Percentiles rank a stretch among this genome's conserved stretches.
These are phyloP conservation scores for Carduelis carduelis DNA, from an alignment of 2,797 vertebrate species.

Conservation along the genomic window DNA sequence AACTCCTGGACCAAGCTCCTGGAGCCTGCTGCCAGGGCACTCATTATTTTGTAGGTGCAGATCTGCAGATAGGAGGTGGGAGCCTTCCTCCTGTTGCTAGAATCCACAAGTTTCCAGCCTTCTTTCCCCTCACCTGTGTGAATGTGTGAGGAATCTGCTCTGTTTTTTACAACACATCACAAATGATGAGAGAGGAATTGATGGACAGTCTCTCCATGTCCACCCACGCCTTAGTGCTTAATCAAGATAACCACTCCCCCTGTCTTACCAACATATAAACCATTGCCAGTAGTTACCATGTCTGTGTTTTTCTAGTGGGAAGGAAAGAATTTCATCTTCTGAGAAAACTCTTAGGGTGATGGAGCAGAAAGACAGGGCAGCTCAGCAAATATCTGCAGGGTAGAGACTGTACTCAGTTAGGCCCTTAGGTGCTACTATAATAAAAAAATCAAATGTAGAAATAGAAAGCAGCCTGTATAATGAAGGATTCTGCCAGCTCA, in stretches of 20 bases:
- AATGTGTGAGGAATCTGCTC: not conserved
- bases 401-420: not conserved
- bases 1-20: not conserved
- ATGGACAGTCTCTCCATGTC: not conserved
- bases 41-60: not conserved
- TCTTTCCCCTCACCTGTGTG: not conserved
- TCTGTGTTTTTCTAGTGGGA: not conserved
- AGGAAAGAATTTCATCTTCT: not conserved
- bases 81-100: not conserved
- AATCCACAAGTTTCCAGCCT: not conserved
- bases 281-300: not conserved
- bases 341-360: not conserved
- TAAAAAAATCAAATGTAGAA: not conserved
- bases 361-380: not conserved
- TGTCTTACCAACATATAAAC: not conserved
- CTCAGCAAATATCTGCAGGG: not conserved
- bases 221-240: not conserved
- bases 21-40: not conserved
- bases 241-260: not conserved
- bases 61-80: not conserved
- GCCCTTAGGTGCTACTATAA: not conserved
- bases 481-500: not conserved
- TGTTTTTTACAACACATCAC: not conserved
- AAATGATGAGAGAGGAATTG: not conserved
- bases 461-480: not conserved